These are phyloP conservation scores for Drepanosiphum platanoidis DNA, from an alignment of 2,888 invertebrate species.

Conservation along the genomic window DNA sequence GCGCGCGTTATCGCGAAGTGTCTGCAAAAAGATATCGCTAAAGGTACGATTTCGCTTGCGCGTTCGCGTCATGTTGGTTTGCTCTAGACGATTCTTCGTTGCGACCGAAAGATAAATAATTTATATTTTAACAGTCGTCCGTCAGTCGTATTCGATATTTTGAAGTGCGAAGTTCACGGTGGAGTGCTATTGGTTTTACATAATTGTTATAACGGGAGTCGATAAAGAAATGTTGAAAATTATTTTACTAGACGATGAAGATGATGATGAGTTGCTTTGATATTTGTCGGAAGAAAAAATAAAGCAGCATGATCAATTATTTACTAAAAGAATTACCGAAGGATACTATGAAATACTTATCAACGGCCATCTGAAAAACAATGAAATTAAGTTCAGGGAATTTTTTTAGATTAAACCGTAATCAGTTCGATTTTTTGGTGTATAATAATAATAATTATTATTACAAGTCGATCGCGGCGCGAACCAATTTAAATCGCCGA, in stretches of 20 bases:
- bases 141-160: not conserved
- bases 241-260: not conserved
- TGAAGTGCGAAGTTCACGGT: constrained; percentile 11
- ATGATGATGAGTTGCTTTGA: not conserved
- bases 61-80: too few relatives aligned
- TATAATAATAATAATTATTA: too few relatives aligned
- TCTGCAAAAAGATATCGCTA: too few relatives aligned
- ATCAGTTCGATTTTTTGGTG: not conserved
- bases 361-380: constrained; percentile 7
- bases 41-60: too few relatives aligned
- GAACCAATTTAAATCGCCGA: too few relatives aligned
- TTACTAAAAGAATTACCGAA: not conserved
- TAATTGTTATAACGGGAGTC: constrained; percentile 1
- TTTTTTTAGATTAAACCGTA: constrained; percentile 4
- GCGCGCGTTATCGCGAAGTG: too few relatives aligned
- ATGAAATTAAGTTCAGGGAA: not conserved
- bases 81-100: too few relatives aligned
- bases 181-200: not conserved
- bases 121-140: too few relatives aligned
- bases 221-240: constrained; percentile 4
- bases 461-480: too few relatives aligned
- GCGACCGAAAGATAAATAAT: too few relatives aligned
- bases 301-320: constrained; percentile 1
- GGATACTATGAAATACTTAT: constrained; percentile 1
- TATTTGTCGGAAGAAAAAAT: constrained; percentile 4